Percentiles rank a stretch among this genome's conserved stretches.
These are phyloP conservation scores for Enteromius unitaeniatus DNA, from an alignment of 2,797 vertebrate genomes.

Conservation along the genomic window DNA sequence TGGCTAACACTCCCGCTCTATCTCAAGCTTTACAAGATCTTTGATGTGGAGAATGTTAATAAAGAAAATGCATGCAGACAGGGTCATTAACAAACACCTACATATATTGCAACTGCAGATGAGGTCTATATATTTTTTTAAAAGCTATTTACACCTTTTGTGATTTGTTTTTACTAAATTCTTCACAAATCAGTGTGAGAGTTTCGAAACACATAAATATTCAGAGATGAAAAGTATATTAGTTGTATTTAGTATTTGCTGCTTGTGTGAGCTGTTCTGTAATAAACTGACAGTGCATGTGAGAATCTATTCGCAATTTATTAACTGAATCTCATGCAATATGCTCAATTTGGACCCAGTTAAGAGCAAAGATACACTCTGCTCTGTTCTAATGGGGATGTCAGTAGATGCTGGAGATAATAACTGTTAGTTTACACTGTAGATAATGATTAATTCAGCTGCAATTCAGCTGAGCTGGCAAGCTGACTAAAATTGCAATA, in stretches of 20 bases:
- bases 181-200: background rate
- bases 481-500: slow-evolving; percentile 41
- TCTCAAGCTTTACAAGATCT: slow-evolving; percentile 43
- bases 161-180: slow-evolving; percentile 6
- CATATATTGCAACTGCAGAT: slow-evolving; percentile 18
- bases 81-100: slow-evolving; percentile 46
- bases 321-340: slow-evolving; percentile 23
- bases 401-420: slow-evolving; percentile 43
- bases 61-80: slow-evolving; percentile 38
- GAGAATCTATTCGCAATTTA: slow-evolving; percentile 24
- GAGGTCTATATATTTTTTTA: background rate
- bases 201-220: background rate
- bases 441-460: slow-evolving; percentile 43
- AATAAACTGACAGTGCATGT: slow-evolving; percentile 16
- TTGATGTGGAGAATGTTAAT: slow-evolving; percentile 57
- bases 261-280: slow-evolving; percentile 13
- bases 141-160: slow-evolving; percentile 18
- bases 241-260: slow-evolving; percentile 14
- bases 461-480: slow-evolving; percentile 34
- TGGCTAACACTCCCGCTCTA: slow-evolving; percentile 46
- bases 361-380: slow-evolving; percentile 28
- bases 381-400: slow-evolving; percentile 37
- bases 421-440: slow-evolving; percentile 38
- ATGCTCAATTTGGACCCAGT: slow-evolving; percentile 28
- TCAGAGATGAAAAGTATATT: background rate